Conservation (phyloP, 1,140 invertebrate genomes). For the Oryctes rhinoceros region DNA sequence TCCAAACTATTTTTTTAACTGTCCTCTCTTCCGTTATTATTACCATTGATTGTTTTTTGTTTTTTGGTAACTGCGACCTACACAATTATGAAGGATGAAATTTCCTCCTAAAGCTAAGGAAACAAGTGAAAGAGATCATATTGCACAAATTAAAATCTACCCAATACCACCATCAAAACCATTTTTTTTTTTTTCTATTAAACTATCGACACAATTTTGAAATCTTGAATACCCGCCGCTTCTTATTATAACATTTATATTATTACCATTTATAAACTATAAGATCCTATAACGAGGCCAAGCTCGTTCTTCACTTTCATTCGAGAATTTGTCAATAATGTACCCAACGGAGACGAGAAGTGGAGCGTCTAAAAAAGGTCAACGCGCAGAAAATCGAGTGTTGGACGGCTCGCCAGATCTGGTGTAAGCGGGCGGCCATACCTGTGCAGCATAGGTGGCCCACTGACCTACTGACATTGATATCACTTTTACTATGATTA, state of each 20-base stretch:
- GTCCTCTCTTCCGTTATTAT: no score
- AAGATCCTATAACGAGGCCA: conserved; percentile 11
- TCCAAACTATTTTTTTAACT: no score
- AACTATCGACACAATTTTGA: no score
- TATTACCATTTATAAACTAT: conserved; percentile 6
- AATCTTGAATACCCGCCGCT: neutral
- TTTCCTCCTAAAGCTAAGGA: no score
- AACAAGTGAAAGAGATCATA: no score
- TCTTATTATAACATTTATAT: conserved; percentile 2
- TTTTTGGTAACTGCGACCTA: no score
- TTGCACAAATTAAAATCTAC: no score
- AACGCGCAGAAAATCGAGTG: conserved; percentile 29
- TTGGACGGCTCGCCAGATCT: conserved; percentile 4
- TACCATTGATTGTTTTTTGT: no score
- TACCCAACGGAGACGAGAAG: neutral
- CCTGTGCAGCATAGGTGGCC: conserved; percentile 34
- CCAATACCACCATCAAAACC: no score
- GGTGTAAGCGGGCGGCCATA: neutral
- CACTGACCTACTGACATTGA: conserved; percentile 42
- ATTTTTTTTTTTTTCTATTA: no score
- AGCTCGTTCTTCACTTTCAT: conserved; percentile 32
- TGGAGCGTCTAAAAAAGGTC: conserved; percentile 31
- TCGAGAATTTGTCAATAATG: conserved; percentile 28
- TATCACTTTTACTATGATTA: conserved; percentile 38
- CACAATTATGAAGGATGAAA: no score